Evolutionary conservation across 1,140 invertebrate species (phyloP).

Genomic region (Vollenhovia emeryi): DNA sequence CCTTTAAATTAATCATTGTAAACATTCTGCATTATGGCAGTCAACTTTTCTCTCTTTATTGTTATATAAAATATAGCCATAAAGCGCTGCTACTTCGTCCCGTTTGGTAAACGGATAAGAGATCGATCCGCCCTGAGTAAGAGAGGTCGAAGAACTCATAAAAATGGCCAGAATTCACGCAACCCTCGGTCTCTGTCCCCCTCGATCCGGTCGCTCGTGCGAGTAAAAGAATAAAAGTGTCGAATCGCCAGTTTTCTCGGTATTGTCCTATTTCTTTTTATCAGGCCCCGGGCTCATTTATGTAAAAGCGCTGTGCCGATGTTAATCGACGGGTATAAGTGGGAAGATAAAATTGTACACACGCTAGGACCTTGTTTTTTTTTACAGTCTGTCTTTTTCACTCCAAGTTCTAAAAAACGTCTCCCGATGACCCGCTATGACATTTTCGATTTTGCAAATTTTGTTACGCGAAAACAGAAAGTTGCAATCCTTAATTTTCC

Average conservation of each 20-base stretch:
- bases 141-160: slow-evolving; percentile 43
- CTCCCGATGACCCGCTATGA: background rate
- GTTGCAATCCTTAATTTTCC: background rate
- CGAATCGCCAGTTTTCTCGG: slow-evolving; percentile 17
- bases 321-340: background rate
- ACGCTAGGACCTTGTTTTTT: no score
- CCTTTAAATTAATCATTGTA: no score
- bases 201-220: slow-evolving; percentile 4
- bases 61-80: background rate
- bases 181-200: background rate
- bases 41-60: background rate
- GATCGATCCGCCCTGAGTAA: slow-evolving; percentile 34
- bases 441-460: background rate
- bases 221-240: background rate
- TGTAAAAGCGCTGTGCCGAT: background rate
- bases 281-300: no score
- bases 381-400: no score
- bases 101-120: slow-evolving; percentile 25
- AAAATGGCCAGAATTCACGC: slow-evolving; percentile 34
- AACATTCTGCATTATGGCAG: background rate
- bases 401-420: slow-evolving; percentile 39
- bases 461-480: background rate
- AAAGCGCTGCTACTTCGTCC: background rate
- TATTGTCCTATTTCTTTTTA: background rate
- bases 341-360: no score